These are phyloP conservation scores for Chrysopilus asiliformis DNA, from an alignment of 2,888 invertebrate genomes.

Conservation along the genomic window DNA sequence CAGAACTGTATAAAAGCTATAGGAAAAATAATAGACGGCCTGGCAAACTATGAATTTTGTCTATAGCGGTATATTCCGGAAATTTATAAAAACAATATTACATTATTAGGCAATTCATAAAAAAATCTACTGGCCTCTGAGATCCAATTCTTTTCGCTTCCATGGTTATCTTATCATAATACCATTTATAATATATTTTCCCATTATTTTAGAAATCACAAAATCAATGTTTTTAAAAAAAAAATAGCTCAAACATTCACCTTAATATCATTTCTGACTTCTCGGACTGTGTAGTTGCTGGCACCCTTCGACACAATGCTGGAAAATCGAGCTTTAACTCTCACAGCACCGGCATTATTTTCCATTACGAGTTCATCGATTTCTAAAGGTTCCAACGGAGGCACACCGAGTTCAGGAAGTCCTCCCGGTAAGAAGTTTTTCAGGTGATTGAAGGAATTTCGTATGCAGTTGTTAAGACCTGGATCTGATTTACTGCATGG, in stretches of 20 bases:
- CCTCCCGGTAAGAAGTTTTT: conserved; percentile 56
- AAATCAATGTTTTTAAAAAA: too few species aligned
- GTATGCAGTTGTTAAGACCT: conserved; percentile 49
- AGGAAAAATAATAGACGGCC: too few species aligned
- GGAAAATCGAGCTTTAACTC: conserved; percentile 56
- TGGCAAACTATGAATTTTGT: too few species aligned
- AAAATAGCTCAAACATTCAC: conserved; percentile 10
- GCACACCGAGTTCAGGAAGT: conserved; percentile 55
- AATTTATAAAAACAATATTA: too few species aligned
- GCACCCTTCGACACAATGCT: conserved; percentile 66
- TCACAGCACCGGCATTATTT: conserved; percentile 62
- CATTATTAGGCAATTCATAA: too few species aligned
- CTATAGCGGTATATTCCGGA: too few species aligned
- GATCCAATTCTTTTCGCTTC: too few species aligned
- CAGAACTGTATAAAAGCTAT: too few species aligned
- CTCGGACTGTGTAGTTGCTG: conserved; percentile 56
- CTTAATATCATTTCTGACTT: conserved; percentile 44
- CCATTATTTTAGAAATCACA: too few species aligned
- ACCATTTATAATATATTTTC: too few species aligned
- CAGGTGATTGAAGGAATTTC: conserved; percentile 56
- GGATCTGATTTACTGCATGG: conserved; percentile 57
- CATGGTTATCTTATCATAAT: too few species aligned
- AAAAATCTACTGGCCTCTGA: too few species aligned
- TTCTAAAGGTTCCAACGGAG: conserved; percentile 58
- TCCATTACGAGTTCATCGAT: conserved; percentile 62